Conservation (phyloP, 2,113 vertebrate genomes). For the Bos javanicus region DNA sequence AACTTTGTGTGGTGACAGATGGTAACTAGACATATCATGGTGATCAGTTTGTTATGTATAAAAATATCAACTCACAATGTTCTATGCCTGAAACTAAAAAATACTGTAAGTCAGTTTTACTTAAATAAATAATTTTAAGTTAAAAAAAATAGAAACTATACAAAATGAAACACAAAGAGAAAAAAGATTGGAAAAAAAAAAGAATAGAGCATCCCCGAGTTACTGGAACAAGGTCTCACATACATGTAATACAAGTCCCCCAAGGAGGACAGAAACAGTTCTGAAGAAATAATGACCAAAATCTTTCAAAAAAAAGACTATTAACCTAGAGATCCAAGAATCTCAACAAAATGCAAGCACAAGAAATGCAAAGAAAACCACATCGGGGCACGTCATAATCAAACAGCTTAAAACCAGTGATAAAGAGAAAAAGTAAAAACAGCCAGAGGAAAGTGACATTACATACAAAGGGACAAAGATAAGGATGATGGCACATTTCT, state of each 20-base stretch:
- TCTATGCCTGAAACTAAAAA: not conserved
- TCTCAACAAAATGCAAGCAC: not conserved
- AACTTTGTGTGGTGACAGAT: not conserved
- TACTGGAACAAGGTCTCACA: not conserved
- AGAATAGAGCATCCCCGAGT: not conserved
- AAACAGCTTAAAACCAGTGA: not conserved
- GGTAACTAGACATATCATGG: not conserved
- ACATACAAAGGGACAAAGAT: not conserved
- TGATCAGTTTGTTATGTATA: not conserved
- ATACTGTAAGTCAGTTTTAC: not conserved
- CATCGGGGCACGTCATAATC: rapidly evolving
- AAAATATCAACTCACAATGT: not conserved
- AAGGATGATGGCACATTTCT: not conserved
- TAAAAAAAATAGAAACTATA: not conserved
- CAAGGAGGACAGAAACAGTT: not conserved
- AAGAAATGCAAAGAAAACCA: not conserved
- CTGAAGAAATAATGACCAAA: not conserved
- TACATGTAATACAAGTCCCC: not conserved
- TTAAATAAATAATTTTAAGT: not conserved
- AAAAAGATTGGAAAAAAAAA: not conserved
- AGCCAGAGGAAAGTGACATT: not conserved
- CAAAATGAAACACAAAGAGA: not conserved
- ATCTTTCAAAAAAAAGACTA: not conserved
- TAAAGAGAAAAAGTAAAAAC: not conserved
- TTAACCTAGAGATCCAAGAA: not conserved